Evolutionary conservation across 1,140 invertebrate species (phyloP), one percentile per base, ranked within the genome.

Genomic region (Conopomorpha cramerella): DNA sequence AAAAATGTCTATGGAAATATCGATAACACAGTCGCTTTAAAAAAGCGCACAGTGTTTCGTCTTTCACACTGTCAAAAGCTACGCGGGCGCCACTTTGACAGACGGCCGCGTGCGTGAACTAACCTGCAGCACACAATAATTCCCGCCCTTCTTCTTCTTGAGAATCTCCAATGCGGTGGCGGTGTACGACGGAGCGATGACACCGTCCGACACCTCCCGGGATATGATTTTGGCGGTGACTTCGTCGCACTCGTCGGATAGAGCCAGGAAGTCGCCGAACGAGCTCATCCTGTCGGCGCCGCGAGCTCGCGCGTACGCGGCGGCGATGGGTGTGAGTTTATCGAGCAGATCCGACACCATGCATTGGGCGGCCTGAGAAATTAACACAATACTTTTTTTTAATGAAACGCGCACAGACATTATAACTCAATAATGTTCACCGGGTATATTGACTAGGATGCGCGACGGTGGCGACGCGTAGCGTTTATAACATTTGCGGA

Each of bases 201-300:
- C 89, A 19, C 96, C 97, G 80, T 99, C 96, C 2, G 96, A 98
- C 0, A 99, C 94, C 58, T 90, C 88, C 12, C 87, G 66, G 0
- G 86, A 86, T 26, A 90, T 87, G 13, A 90, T 86, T 46, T 74
- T 81, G 0, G 88, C 96, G 0, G 96, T 98, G 10, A 86, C 45
- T 16, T 81, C 83, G 77, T 99, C 97, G 68, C 96, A 99, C 1
- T 77, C 55, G 58, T 98, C 95, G 0, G 95, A 98, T 0, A 99
- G 62, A 8, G 95, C 94, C 26, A 99, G 85, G 68, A 99, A 99
- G 77, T 99, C 97, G 0, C 97, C 96, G 77, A 98, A 99, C 8
- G 96, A 98, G 3, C 95, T 98, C 97, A 99, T 99, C 35, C 97
- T 84, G 72, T 99, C 97, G 11, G 96, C 96, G 18, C 96, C 95